phyloP scores from a whole-genome alignment of 2,888 invertebrate genomes.

The Dorcus hopei region DNA sequence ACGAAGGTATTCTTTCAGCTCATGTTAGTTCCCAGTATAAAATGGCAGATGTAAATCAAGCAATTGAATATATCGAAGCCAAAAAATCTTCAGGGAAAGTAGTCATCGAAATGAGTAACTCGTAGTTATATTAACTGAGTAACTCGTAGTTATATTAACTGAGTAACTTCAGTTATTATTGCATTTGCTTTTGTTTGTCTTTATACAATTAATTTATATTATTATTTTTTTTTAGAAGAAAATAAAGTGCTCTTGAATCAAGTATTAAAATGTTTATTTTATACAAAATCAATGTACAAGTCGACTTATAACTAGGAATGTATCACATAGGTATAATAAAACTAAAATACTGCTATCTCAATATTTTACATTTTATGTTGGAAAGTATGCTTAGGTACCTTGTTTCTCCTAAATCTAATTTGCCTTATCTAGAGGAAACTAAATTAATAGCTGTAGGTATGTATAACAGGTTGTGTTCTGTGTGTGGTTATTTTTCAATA shows the following conservation, averaged over 20 bases:
- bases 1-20: constrained; percentile 61
- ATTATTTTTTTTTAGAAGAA: not conserved
- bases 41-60: constrained; percentile 59
- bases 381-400: no score
- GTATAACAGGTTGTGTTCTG: no score
- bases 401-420: no score
- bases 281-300: constrained; percentile 6
- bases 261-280: not conserved
- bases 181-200: not conserved
- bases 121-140: constrained; percentile 7
- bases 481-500: no score
- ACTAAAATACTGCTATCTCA: no score
- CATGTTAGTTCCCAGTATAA: constrained; percentile 55
- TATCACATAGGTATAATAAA: constrained; percentile 6
- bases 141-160: constrained; percentile 6
- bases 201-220: not conserved
- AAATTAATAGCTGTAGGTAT: no score
- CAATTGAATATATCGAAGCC: constrained; percentile 55
- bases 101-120: constrained; percentile 44
- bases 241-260: constrained; percentile 4
- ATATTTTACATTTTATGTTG: no score
- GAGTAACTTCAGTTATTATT: not conserved
- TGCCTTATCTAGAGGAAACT: no score
- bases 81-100: constrained; percentile 63
- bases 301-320: constrained; percentile 5